These are phyloP conservation scores for Scomberomorus guttatus DNA, from an alignment of 2,797 vertebrate species.

Conservation along the genomic window DNA sequence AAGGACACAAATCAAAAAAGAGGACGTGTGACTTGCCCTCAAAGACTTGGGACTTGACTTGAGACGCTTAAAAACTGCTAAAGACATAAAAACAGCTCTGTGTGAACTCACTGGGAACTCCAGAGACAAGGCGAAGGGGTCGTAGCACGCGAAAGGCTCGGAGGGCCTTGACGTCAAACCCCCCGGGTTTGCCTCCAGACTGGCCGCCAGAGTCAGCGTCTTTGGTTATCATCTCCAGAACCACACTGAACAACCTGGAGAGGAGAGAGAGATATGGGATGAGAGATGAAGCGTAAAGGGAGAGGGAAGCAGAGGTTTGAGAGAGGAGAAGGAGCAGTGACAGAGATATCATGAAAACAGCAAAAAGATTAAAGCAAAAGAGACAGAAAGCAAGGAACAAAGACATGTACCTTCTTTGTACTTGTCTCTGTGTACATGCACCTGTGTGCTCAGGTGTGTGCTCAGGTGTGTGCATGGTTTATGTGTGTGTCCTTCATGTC, in stretches of 20 bases:
- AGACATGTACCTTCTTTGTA: constrained; percentile 32
- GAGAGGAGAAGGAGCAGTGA: not conserved
- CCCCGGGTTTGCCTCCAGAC: constrained; percentile 93
- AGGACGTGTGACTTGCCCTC: not conserved
- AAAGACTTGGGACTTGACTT: no score
- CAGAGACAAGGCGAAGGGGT: constrained; percentile 98
- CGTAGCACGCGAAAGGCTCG: constrained; percentile 96
- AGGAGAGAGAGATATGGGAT: not conserved
- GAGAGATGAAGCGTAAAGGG: not conserved
- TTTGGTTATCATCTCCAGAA: constrained; percentile 98
- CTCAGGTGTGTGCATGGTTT: constrained; percentile 10
- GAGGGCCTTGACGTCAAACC: constrained; percentile 98
- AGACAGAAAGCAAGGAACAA: constrained; percentile 29
- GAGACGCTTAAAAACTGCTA: no score
- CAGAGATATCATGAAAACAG: constrained; percentile 5
- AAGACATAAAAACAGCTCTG: not conserved
- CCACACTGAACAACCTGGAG: constrained; percentile 96
- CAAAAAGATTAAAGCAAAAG: constrained; percentile 18
- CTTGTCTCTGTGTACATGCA: constrained; percentile 8
- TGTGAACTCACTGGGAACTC: constrained; percentile 96
- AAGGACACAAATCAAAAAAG: not conserved
- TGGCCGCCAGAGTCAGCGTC: constrained; percentile 90
- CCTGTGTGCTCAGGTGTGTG: constrained; percentile 18
- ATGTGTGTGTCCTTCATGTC: constrained; percentile 33
- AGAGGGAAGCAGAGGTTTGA: not conserved